These are phyloP conservation scores for Lomographa bimaculata DNA, from an alignment of 2,888 invertebrate genomes.

Conservation along the genomic window DNA sequence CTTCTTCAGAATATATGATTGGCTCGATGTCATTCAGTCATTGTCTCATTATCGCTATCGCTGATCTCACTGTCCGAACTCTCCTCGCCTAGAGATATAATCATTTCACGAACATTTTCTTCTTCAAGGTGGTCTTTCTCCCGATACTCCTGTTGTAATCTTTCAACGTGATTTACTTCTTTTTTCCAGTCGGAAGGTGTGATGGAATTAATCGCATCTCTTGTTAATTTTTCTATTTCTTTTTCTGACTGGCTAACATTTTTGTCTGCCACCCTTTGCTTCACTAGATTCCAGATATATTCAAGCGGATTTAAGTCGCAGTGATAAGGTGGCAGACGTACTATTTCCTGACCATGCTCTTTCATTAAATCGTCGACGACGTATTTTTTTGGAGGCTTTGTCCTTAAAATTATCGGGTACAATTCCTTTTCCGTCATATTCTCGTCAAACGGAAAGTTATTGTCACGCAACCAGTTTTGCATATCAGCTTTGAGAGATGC, in stretches of 20 bases:
- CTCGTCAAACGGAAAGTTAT: slow-evolving; percentile 26
- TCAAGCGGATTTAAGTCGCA: slow-evolving; percentile 32
- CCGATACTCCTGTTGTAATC: too few relatives aligned
- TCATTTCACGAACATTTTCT: not conserved
- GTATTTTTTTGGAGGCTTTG: slow-evolving; percentile 29
- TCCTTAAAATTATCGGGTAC: slow-evolving; percentile 17
- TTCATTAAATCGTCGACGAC: slow-evolving; percentile 23
- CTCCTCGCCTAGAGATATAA: too few relatives aligned
- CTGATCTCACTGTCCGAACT: too few relatives aligned
- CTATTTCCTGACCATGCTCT: slow-evolving; percentile 29
- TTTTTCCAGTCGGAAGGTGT: not conserved
- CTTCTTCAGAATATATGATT: too few relatives aligned
- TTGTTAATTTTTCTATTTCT: slow-evolving; percentile 30
- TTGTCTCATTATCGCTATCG: too few relatives aligned
- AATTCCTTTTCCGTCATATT: slow-evolving; percentile 26
- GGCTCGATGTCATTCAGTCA: too few relatives aligned
- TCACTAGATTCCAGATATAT: slow-evolving; percentile 37
- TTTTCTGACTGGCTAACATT: slow-evolving; percentile 36
- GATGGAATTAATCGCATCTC: slow-evolving; percentile 12
- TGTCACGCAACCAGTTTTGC: slow-evolving; percentile 28
- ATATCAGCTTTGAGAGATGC: too few relatives aligned
- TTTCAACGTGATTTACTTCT: too few relatives aligned
- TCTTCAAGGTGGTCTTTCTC: too few relatives aligned
- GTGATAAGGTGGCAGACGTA: slow-evolving; percentile 31
- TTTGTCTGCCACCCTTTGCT: slow-evolving; percentile 41